phyloP scores from a whole-genome alignment of 2,797 vertebrate genomes.

The Scomberomorus guttatus region DNA sequence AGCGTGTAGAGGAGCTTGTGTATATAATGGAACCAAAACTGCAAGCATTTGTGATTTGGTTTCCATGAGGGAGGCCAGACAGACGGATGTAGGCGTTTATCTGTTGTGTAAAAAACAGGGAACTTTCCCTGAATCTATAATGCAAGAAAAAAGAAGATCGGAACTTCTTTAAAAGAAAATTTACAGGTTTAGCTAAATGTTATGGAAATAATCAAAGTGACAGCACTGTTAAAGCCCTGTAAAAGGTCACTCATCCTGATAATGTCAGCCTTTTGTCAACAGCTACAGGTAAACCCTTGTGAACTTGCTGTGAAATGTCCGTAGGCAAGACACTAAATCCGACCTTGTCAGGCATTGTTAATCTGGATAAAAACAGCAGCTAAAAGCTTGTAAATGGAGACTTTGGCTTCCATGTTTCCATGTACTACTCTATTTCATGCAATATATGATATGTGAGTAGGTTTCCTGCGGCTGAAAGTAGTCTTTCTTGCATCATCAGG shows the following conservation, averaged over 20 bases:
- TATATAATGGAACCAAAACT: not conserved
- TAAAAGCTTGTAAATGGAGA: not conserved
- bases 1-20: not conserved
- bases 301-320: not conserved
- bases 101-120: not conserved
- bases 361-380: slow-evolving; percentile 6
- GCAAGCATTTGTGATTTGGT: not conserved
- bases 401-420: not conserved
- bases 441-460: not conserved
- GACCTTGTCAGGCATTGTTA: not conserved
- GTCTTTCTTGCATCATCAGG: not conserved
- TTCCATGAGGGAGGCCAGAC: not conserved
- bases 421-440: not conserved
- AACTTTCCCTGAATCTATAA: not conserved
- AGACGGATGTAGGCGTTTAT: not conserved
- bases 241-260: slow-evolving; percentile 21
- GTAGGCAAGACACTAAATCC: slow-evolving; percentile 1
- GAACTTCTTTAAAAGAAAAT: not conserved
- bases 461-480: not conserved
- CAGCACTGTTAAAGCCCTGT: slow-evolving; percentile 5
- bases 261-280: slow-evolving; percentile 12
- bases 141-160: not conserved
- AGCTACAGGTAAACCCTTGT: slow-evolving; percentile 4
- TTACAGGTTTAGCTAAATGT: not conserved
- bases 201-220: not conserved